These are phyloP conservation scores for Vulpes lagopus DNA, from an alignment of 2,113 vertebrate species.

Conservation along the genomic window DNA sequence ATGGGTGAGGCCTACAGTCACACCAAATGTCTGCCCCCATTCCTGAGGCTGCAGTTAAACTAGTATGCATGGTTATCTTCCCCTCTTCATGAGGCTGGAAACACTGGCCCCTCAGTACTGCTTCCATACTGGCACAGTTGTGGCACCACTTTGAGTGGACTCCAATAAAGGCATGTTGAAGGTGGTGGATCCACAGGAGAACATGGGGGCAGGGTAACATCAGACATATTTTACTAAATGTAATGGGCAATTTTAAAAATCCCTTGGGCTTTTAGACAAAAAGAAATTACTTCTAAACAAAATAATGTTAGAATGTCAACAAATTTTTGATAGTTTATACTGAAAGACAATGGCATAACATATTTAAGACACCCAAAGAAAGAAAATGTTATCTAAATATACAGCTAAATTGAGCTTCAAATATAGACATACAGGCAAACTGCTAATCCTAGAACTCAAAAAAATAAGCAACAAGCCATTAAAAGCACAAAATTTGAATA, in stretches of 20 bases:
- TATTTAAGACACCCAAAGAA: neutral
- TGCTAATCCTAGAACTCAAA: neutral
- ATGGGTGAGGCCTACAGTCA: neutral
- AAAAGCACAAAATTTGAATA: neutral
- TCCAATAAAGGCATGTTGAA: neutral
- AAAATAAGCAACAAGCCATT: neutral
- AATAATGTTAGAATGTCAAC: neutral
- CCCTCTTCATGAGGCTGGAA: neutral
- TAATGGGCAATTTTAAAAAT: neutral
- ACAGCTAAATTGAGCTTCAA: neutral
- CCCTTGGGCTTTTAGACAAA: neutral
- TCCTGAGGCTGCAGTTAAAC: neutral
- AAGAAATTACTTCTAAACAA: neutral
- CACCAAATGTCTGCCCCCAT: neutral
- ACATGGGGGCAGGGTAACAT: neutral
- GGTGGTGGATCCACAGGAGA: neutral
- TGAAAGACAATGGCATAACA: neutral
- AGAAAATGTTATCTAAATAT: neutral
- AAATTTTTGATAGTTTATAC: neutral
- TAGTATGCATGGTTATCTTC: neutral
- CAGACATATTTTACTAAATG: neutral
- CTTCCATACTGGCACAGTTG: neutral
- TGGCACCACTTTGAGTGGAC: neutral
- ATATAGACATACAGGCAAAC: neutral
- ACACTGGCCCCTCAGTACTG: neutral